Evolutionary conservation across 1,140 invertebrate genomes (phyloP), one percentile per base, ranked within the genome.

Genomic region (Argopecten irradians): DNA sequence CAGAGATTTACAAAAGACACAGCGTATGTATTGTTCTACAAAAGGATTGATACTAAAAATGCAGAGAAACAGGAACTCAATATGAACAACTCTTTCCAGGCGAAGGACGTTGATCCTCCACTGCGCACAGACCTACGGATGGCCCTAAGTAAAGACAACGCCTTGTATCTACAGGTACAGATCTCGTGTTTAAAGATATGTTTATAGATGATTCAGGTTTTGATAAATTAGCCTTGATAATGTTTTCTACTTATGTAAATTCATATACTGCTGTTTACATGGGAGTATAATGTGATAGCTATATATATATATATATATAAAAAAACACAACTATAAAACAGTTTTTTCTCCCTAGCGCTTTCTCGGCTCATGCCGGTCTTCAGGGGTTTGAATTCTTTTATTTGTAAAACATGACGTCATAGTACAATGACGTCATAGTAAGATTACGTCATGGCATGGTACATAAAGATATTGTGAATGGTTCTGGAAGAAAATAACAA

Each of bases 1-100:
- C 92, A 94, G 36, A 91, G 93, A 35, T 96, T 97, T 87, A 96
- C 96, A 5, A 97, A 97, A 1, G 97, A 97, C 93, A 98, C 98
- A 0, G 97, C 98, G 0, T 98, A 98, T 91, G 97, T 98, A 84
- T 95, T 98, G 5, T 98, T 98, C 92, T 98, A 98, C 88, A 95
- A 95, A 34, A 96, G 93, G 35, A 90, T 94, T 3, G 92, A 90
- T 33, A 85, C 90, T 9, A 88, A 90, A 13, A 90, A 91, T 55
- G 36, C 89, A 28, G 90, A 89, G 14, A 43, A 16, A 0, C 46
- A 90, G 14, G 90, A 89, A 14, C 33, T 88, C 0, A 86, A 86
- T 85, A 41, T 92, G 7, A 89, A 91, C 82, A 92, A 91, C 32
- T 88, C 87, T 32, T 87, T 91, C 22, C 86, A 90, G 14, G 87